A percentile compares a stretch with the other conserved stretches of the same genome.
These are phyloP conservation scores for Nephotettix cincticeps DNA, from an alignment of 1,140 invertebrate genomes.

Conservation along the genomic window DNA sequence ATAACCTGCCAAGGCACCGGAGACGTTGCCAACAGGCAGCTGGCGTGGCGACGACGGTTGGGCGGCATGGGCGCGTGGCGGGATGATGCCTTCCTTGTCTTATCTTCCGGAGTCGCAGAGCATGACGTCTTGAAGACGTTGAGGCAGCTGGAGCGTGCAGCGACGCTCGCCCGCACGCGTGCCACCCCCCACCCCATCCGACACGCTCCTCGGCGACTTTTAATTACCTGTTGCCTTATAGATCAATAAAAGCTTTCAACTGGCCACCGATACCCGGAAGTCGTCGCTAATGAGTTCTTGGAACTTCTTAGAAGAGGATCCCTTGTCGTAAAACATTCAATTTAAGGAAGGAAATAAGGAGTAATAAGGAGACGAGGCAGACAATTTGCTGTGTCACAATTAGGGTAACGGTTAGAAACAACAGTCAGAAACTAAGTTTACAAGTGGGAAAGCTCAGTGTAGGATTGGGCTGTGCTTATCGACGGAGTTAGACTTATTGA, in stretches of 20 bases:
- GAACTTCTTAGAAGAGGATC: not conserved
- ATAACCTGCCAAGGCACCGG: too few species aligned
- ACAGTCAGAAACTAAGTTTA: too few species aligned
- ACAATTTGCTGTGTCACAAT: too few species aligned
- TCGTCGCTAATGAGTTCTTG: not conserved
- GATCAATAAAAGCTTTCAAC: slow-evolving; percentile 12
- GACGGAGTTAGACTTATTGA: too few species aligned
- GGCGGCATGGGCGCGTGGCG: slow-evolving; percentile 16
- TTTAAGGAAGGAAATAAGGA: slow-evolving; percentile 1
- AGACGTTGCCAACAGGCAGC: too few species aligned
- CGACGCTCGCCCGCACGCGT: not conserved
- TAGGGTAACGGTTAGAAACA: too few species aligned
- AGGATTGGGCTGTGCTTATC: too few species aligned
- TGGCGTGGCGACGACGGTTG: too few species aligned
- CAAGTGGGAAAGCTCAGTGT: too few species aligned
- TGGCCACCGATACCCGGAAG: slow-evolving; percentile 1
- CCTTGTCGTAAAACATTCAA: not conserved
- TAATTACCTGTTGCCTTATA: slow-evolving; percentile 10
- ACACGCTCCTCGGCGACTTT: not conserved
- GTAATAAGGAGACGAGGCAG: not conserved
- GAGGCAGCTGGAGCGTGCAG: slow-evolving; percentile 15
- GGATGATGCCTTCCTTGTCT: slow-evolving; percentile 3
- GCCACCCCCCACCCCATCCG: not conserved
- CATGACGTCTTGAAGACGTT: slow-evolving; percentile 25
- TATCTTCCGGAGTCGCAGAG: slow-evolving; percentile 2